phyloP scores from a whole-genome alignment of 2,888 invertebrate genomes.

The Habroteleia sp. region DNA sequence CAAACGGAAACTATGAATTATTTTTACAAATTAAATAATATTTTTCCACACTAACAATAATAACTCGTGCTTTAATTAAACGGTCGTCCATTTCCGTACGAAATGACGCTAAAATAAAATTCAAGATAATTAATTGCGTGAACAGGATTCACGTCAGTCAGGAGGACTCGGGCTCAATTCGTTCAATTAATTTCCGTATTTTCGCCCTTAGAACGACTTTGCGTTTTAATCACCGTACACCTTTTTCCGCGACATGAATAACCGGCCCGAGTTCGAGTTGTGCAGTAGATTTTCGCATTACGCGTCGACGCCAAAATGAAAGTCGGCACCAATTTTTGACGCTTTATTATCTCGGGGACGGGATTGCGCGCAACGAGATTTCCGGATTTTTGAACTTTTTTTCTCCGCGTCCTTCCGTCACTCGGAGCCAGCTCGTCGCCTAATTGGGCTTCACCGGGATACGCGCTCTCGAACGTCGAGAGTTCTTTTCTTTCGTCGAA shows the following conservation, averaged over 20 bases:
- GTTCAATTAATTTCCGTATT: slow-evolving; percentile 38
- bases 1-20: background rate
- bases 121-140: slow-evolving; percentile 22
- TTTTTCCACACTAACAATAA: background rate
- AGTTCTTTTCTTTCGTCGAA: slow-evolving; percentile 61
- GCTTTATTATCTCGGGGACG: slow-evolving; percentile 54
- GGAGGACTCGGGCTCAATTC: slow-evolving; percentile 12
- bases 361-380: slow-evolving; percentile 57
- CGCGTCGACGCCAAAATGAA: slow-evolving; percentile 20
- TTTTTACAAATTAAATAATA: too few species aligned
- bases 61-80: background rate
- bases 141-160: slow-evolving; percentile 9
- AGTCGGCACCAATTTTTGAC: slow-evolving; percentile 48
- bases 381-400: slow-evolving; percentile 59
- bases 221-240: slow-evolving; percentile 29
- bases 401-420: slow-evolving; percentile 49
- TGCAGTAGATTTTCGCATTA: slow-evolving; percentile 25
- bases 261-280: slow-evolving; percentile 24
- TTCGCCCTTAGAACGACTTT: slow-evolving; percentile 20
- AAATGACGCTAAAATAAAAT: slow-evolving; percentile 21
- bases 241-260: slow-evolving; percentile 27
- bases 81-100: slow-evolving; percentile 1
- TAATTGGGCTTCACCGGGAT: slow-evolving; percentile 64
- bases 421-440: slow-evolving; percentile 40
- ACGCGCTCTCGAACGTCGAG: slow-evolving; percentile 57